phyloP scores from a whole-genome alignment of 2,113 vertebrate species.

The Daphoenositta chrysoptera region DNA sequence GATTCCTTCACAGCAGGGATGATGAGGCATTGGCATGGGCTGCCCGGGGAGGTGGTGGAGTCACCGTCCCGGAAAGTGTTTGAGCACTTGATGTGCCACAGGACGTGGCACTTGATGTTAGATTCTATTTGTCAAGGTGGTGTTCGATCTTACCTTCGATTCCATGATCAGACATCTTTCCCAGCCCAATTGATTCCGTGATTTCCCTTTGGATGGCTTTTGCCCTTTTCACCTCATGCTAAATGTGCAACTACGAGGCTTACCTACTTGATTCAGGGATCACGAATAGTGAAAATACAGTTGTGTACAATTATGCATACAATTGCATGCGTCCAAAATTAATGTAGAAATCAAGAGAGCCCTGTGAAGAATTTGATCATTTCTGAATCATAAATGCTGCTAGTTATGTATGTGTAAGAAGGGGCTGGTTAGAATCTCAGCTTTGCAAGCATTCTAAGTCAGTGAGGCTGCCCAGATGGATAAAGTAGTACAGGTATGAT shows the following conservation, averaged over 20 bases:
- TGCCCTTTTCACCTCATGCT: background rate
- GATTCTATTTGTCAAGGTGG: too few relatives aligned
- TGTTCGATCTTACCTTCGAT: background rate
- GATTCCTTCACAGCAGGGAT: background rate
- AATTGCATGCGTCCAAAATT: background rate
- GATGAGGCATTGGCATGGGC: background rate
- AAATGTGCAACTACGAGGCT: rapidly evolving
- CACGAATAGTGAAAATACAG: background rate
- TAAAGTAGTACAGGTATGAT: background rate
- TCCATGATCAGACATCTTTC: background rate
- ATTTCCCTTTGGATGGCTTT: background rate
- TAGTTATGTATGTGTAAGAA: background rate
- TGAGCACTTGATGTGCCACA: too few relatives aligned
- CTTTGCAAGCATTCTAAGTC: background rate
- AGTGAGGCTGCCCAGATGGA: background rate
- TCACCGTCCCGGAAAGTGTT: background rate
- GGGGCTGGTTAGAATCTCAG: background rate
- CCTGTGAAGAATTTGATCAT: rapidly evolving
- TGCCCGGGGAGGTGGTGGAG: background rate
- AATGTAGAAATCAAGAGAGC: background rate
- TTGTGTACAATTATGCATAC: background rate
- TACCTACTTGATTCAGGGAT: background rate
- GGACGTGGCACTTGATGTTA: background rate
- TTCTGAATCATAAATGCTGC: background rate
- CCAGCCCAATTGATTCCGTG: background rate